phyloP scores from a whole-genome alignment of 64 coral and sea anemone species.

The Montipora capricornis region DNA sequence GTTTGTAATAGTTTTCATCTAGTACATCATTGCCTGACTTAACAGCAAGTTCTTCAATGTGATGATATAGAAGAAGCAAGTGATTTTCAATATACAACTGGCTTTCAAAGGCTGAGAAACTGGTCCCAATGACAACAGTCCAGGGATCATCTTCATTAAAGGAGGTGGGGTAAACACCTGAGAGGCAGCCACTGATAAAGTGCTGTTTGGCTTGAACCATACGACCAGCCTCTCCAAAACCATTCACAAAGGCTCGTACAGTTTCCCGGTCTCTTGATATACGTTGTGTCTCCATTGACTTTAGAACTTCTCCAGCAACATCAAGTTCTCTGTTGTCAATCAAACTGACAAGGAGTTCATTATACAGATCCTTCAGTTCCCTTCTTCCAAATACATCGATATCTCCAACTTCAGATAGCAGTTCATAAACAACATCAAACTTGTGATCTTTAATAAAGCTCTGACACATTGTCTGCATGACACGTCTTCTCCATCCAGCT shows the following conservation, averaged over 20 bases:
- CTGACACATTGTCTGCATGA: slow-evolving; percentile 21
- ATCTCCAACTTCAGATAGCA: slow-evolving; percentile 51
- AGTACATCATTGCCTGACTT: slow-evolving; percentile 1
- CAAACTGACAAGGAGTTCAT: slow-evolving; percentile 28
- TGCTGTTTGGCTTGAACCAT: slow-evolving; percentile 33
- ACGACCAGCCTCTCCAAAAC: slow-evolving; percentile 10
- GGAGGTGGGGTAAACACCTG: slow-evolving; percentile 40
- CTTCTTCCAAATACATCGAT: slow-evolving; percentile 41
- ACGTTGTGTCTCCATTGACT: slow-evolving; percentile 25
- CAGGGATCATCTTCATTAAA: slow-evolving; percentile 12
- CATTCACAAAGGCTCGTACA: slow-evolving; percentile 48
- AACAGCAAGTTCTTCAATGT: slow-evolving; percentile 25
- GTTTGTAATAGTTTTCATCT: slow-evolving; percentile 38
- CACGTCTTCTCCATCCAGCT: slow-evolving; percentile 29
- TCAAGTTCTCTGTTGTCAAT: slow-evolving; percentile 35
- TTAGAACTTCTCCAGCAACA: slow-evolving; percentile 15
- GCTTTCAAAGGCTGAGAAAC: slow-evolving; percentile 45
- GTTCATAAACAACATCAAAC: slow-evolving; percentile 37
- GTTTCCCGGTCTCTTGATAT: slow-evolving; percentile 50
- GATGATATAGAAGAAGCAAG: slow-evolving; percentile 9
- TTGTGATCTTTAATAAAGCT: slow-evolving; percentile 21
- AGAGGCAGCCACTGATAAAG: slow-evolving; percentile 33
- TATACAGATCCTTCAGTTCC: slow-evolving; percentile 44
- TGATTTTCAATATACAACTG: slow-evolving; percentile 69
- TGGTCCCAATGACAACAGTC: slow-evolving; percentile 45